A percentile compares a stretch with the other conserved stretches of the same genome.
These are phyloP conservation scores for Drosophila sp. DNA, from an alignment of 1,140 invertebrate species.

Conservation along the genomic window DNA sequence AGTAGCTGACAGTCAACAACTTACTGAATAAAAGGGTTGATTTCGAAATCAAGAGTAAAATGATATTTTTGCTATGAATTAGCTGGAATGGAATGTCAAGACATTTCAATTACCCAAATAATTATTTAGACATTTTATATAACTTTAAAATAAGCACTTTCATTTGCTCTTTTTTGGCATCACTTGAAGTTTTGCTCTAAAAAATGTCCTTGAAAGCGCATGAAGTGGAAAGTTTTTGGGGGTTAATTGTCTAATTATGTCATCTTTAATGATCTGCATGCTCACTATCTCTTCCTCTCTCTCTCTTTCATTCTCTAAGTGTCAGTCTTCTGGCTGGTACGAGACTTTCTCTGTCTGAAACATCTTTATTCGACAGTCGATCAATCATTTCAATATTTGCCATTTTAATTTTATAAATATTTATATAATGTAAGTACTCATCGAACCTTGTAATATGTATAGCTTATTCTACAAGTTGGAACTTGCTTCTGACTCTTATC, in stretches of 20 bases:
- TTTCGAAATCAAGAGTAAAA: too few species aligned
- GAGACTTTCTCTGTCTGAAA: conserved; percentile 38
- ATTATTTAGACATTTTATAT: neutral
- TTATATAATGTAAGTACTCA: too few species aligned
- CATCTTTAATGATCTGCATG: conserved; percentile 6
- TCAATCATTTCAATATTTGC: conserved; percentile 26
- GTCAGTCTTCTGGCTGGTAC: conserved; percentile 20
- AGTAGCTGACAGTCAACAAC: conserved; percentile 1
- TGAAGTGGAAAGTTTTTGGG: conserved; percentile 16
- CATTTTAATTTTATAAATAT: conserved; percentile 17
- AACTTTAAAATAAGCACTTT: neutral
- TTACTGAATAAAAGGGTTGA: conserved; percentile 12
- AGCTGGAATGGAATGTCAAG: neutral
- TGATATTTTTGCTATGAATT: too few species aligned
- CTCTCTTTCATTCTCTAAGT: neutral
- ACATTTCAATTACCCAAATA: neutral
- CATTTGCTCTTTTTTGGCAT: neutral
- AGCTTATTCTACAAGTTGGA: conserved; percentile 27
- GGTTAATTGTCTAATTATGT: conserved; percentile 1
- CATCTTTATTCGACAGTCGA: conserved; percentile 14
- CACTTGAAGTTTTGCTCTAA: neutral
- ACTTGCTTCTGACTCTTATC: neutral
- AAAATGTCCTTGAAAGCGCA: conserved; percentile 14
- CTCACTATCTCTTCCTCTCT: neutral
- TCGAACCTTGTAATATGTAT: neutral